phyloP scores from a whole-genome alignment of 1,140 invertebrate genomes.

The Pachyrhynchus sulphureomaculatus region DNA sequence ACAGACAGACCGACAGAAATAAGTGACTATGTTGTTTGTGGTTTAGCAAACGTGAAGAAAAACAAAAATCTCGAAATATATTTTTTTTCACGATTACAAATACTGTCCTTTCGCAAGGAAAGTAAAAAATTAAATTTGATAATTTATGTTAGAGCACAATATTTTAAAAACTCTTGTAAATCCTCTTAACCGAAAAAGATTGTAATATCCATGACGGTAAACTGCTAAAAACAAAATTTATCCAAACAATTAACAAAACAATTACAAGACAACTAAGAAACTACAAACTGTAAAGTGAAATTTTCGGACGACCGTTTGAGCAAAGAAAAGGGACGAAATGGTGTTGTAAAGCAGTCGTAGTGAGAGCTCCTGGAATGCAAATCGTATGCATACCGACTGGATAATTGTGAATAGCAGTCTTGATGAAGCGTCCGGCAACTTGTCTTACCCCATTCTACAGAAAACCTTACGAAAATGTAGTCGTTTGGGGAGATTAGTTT shows the following conservation, averaged over 20 bases:
- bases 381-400: slow-evolving; percentile 44
- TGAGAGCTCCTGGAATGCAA: slow-evolving; percentile 40
- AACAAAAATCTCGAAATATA: no score
- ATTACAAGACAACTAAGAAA: slow-evolving; percentile 3
- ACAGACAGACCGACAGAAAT: no score
- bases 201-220: no score
- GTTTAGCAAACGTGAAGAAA: no score
- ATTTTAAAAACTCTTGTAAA: no score
- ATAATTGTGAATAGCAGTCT: slow-evolving; percentile 47
- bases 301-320: slow-evolving; percentile 12
- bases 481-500: background rate
- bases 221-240: slow-evolving; percentile 12
- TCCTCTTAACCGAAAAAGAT: no score
- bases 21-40: no score
- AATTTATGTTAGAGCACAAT: no score
- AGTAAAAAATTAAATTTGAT: no score
- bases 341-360: slow-evolving; percentile 20
- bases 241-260: slow-evolving; percentile 22
- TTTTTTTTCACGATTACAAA: no score
- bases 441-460: slow-evolving; percentile 23
- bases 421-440: slow-evolving; percentile 47
- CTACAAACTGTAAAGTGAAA: slow-evolving; percentile 6
- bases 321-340: slow-evolving; percentile 26
- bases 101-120: no score
- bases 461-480: slow-evolving; percentile 6